A percentile compares a stretch with the other conserved stretches of the same genome.
phyloP scores from a whole-genome alignment of 2,113 vertebrate species.

The Alligator mississippiensis region DNA sequence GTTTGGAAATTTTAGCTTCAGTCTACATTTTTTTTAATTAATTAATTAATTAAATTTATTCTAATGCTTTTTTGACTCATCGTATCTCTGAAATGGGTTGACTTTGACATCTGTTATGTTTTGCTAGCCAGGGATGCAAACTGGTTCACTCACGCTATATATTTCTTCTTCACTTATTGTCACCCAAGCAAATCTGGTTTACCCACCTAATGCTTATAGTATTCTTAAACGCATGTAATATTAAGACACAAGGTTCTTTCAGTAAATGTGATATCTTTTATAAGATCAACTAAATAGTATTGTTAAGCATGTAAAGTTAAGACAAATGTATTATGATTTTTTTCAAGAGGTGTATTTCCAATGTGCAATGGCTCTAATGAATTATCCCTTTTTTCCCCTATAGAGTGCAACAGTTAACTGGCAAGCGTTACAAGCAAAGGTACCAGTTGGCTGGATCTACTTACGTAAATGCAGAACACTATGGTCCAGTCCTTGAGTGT shows the following conservation, averaged over 20 bases:
- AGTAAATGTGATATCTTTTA: no score
- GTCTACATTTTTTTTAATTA: neutral
- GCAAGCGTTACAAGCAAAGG: neutral
- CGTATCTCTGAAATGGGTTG: neutral
- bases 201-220: neutral
- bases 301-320: neutral
- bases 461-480: neutral
- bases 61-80: constrained; percentile 19
- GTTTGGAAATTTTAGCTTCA: neutral
- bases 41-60: neutral
- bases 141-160: neutral
- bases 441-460: neutral
- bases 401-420: neutral
- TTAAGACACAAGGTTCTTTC: neutral
- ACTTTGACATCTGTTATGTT: neutral
- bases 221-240: neutral
- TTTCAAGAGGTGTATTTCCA: neutral
- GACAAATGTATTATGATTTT: neutral
- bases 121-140: neutral
- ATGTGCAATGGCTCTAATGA: neutral
- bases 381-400: neutral
- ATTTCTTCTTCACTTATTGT: neutral
- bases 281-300: no score
- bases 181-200: neutral
- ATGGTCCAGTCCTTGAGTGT: neutral